Base-by-base conservation (phyloP, 2,888 invertebrate species). In the Athrips mouffetella region DNA sequence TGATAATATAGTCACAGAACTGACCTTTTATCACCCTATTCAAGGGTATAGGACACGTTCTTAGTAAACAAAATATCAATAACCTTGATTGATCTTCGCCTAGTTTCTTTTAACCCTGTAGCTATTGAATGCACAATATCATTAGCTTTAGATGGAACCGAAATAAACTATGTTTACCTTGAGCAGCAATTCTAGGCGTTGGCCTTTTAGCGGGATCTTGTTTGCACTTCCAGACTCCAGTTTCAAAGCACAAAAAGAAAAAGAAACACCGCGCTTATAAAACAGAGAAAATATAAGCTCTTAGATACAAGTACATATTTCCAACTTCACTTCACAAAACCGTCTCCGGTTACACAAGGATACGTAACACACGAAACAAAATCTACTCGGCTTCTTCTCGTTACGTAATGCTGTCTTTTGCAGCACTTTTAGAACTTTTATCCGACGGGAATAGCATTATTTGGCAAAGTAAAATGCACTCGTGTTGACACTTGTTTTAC, bases 391-490 rank as follows among this genome's bases (percentile, higher is more conserved):
- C 16, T 16, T 33, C 30, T 10, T 42, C 4, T 8, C 20, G n/a
- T 48, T 44, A 44, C 27, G 44, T 44, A 35, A 44, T 25, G 27
- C 41, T 48, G 21, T 35, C 37, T 31, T 13, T 15, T 13, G 10
- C 5, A 16, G 27, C 37, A 37, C 44, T 44, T 31, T 25, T 2
- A 20, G 37, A 11, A 37, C 44, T 44, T 41, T 48, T 33, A 16
- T 48, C 11, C 37, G 18, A 48, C 13, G 7, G n/a, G 2, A 23
- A 2, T 18, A 71, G 60, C 72, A 72, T 75, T 69, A 70, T 68
- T 67, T 63, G 73, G 72, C 70, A 74, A 65, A 62, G 57, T 57
- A 48, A 57, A 73, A 67, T 65, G 70, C 74, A 73, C 40, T 48
- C 5, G 7, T 27, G 37, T 16, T 23, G 41, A 16, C 31, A 23